Conservation (phyloP, 1,140 invertebrate genomes). For the Meloidogyne hapla region DNA sequence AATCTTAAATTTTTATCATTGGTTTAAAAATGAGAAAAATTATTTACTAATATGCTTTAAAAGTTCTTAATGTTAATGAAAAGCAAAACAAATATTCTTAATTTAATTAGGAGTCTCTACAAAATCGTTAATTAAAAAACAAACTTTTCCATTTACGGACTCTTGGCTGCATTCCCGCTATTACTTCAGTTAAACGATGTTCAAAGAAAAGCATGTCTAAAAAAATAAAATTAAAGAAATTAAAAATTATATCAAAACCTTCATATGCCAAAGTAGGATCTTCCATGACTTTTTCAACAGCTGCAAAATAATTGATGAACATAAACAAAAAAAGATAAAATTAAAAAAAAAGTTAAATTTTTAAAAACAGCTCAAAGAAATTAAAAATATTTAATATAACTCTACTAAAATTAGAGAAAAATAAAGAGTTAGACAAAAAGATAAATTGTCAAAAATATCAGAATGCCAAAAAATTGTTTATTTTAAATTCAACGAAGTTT, state of each 20-base stretch:
- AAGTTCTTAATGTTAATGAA: too few relatives aligned
- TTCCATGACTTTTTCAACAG: slow-evolving; percentile 15
- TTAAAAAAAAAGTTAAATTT: neutral
- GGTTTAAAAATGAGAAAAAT: neutral
- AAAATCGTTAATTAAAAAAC: too few relatives aligned
- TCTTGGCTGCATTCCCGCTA: slow-evolving; percentile 35
- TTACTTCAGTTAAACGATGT: slow-evolving; percentile 39
- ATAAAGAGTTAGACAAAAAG: too few relatives aligned
- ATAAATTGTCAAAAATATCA: too few relatives aligned
- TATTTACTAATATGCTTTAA: too few relatives aligned
- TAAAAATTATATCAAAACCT: neutral
- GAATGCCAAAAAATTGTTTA: too few relatives aligned
- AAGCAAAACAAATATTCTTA: too few relatives aligned
- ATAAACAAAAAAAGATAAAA: neutral
- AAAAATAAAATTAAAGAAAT: slow-evolving; percentile 8
- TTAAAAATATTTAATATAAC: neutral
- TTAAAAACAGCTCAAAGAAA: neutral
- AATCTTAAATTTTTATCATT: slow-evolving; percentile 19
- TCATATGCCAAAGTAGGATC: slow-evolving; percentile 33
- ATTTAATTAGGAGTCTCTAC: too few relatives aligned
- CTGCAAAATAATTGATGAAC: neutral
- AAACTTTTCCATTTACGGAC: slow-evolving; percentile 35
- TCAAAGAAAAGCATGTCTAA: slow-evolving; percentile 44
- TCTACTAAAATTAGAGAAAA: too few relatives aligned
- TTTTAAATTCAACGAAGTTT: too few relatives aligned